A percentile compares a stretch with the other conserved stretches of the same genome.
phyloP scores from a whole-genome alignment of 2,888 invertebrate genomes.

The Andrena camellia region DNA sequence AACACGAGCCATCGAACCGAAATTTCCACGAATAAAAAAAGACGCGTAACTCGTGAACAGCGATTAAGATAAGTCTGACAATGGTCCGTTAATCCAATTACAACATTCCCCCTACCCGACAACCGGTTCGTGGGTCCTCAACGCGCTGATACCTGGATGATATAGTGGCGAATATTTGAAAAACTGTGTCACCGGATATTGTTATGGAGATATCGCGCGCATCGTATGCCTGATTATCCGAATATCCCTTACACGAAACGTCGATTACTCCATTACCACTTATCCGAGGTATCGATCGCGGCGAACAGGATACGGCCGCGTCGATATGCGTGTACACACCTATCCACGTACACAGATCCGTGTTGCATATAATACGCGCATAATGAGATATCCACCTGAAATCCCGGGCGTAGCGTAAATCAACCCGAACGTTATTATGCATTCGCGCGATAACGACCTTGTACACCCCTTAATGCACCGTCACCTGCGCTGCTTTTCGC shows the following conservation, averaged over 20 bases:
- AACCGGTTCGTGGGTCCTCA: constrained; percentile 26
- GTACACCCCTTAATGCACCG: constrained; percentile 56
- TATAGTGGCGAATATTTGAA: constrained; percentile 32
- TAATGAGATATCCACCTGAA: constrained; percentile 68
- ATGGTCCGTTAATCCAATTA: constrained; percentile 66
- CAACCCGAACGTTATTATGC: constrained; percentile 64
- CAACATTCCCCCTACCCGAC: constrained; percentile 30
- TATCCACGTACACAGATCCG: constrained; percentile 14
- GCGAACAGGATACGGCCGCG: constrained; percentile 59
- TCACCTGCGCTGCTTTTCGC: constrained; percentile 56
- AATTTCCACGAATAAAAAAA: constrained; percentile 24
- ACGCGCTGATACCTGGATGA: neutral
- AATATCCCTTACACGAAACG: constrained; percentile 71
- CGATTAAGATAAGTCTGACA: constrained; percentile 53
- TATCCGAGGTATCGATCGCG: constrained; percentile 69
- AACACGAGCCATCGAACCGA: neutral
- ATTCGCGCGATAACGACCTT: constrained; percentile 53
- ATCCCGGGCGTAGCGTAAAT: constrained; percentile 67
- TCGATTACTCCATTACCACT: constrained; percentile 74
- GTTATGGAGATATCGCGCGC: constrained; percentile 61
- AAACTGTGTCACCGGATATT: constrained; percentile 66
- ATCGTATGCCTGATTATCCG: constrained; percentile 65
- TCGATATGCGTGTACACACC: constrained; percentile 33
- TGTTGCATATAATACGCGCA: constrained; percentile 59
- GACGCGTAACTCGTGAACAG: constrained; percentile 2